Evolutionary conservation across 2,797 vertebrate species (phyloP).

Genomic region (Hafferia zeledoni): DNA sequence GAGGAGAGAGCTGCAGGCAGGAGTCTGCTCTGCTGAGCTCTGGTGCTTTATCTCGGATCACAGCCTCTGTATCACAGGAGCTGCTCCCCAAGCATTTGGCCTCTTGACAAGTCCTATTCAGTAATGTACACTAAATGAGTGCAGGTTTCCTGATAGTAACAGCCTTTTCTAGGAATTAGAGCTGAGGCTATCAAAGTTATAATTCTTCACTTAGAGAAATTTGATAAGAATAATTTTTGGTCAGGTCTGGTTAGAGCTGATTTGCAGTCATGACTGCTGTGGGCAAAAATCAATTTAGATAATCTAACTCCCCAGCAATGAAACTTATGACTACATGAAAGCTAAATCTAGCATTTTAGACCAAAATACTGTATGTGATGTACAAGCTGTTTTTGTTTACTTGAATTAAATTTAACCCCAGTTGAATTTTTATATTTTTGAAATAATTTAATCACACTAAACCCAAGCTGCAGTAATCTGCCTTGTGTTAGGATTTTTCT

Average conservation of each 20-base stretch:
- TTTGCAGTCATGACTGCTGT: not conserved
- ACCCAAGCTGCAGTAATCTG: not conserved
- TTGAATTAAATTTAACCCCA: not conserved
- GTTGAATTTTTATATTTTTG: not conserved
- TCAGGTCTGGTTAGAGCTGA: conserved; percentile 3
- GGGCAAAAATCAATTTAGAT: conserved; percentile 23
- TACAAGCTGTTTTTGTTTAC: not conserved
- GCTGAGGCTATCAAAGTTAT: not conserved
- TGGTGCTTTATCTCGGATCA: not conserved
- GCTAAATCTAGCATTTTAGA: not conserved
- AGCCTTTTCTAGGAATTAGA: conserved; percentile 45
- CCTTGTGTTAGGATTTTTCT: not conserved
- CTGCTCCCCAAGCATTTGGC: not conserved
- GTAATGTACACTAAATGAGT: conserved; percentile 3
- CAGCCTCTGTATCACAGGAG: not conserved
- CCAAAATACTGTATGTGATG: not conserved
- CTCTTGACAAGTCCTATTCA: conserved; percentile 18
- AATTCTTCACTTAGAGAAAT: conserved; percentile 43
- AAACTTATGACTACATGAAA: not conserved
- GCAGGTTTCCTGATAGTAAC: conserved; percentile 26
- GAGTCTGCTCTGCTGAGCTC: not conserved
- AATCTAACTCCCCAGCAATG: not conserved
- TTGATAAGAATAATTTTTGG: conserved; percentile 43
- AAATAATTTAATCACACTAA: not conserved
- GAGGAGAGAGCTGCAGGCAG: fast-evolving